Conservation (phyloP, 2,113 vertebrate species). For the Anhinga anhinga region DNA sequence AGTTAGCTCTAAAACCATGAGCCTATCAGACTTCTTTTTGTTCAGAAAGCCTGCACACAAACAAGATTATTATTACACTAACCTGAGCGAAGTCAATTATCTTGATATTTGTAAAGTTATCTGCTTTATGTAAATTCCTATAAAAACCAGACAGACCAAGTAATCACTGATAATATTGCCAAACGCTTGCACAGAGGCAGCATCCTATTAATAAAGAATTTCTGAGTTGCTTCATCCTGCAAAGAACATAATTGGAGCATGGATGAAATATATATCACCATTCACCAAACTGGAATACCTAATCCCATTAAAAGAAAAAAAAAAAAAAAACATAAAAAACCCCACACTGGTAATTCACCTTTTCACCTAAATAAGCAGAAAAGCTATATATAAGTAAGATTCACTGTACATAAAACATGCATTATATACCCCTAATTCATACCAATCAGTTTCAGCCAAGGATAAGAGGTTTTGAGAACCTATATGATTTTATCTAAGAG, state of each 20-base stretch:
- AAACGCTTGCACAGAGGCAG: background rate
- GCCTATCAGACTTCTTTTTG: background rate
- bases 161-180: background rate
- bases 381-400: background rate
- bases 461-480: background rate
- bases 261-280: background rate
- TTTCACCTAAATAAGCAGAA: background rate
- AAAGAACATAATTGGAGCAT: background rate
- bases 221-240: background rate
- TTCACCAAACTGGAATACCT: background rate
- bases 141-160: background rate
- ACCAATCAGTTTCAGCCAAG: background rate
- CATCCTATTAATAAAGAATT: background rate
- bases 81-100: too few species aligned
- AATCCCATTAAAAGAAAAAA: background rate
- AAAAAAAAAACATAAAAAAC: background rate
- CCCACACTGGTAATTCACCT: background rate
- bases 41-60: background rate
- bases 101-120: too few species aligned
- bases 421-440: background rate
- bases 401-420: background rate
- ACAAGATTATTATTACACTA: too few species aligned
- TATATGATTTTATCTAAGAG: background rate
- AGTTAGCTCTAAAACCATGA: background rate
- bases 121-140: constrained; percentile 8